Percentiles rank a stretch among this genome's conserved stretches.
Conservation (phyloP, 1,140 invertebrate genomes). For the Nasonia giraulti region DNA sequence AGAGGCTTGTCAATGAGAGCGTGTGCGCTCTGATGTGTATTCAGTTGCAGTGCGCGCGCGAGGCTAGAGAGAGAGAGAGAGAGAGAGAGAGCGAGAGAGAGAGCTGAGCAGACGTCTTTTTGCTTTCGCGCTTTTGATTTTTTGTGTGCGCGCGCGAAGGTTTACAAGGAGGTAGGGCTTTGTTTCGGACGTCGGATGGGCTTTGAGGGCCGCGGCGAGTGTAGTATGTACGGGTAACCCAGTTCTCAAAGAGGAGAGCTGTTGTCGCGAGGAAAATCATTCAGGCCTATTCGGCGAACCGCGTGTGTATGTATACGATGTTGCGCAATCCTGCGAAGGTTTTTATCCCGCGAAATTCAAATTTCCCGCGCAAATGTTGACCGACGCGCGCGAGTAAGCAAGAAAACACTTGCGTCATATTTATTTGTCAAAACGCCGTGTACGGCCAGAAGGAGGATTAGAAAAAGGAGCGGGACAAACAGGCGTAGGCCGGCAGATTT, state of each 20-base stretch:
- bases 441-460: not conserved
- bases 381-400: not conserved
- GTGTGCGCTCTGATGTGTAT: not conserved
- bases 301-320: no score
- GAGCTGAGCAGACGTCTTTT: not conserved
- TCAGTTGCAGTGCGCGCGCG: not conserved
- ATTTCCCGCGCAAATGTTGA: not conserved
- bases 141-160: not conserved
- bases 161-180: not conserved
- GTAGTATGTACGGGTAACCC: not conserved
- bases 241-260: not conserved
- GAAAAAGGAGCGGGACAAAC: not conserved
- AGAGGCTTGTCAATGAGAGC: constrained; percentile 41
- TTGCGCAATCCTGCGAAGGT: no score
- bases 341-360: not conserved
- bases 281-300: no score
- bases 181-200: no score
- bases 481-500: not conserved
- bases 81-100: not conserved
- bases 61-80: not conserved
- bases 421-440: not conserved
- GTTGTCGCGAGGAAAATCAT: no score
- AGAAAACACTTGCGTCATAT: not conserved
- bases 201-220: not conserved
- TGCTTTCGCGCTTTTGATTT: not conserved